Conservation (phyloP, 2,797 vertebrate genomes). For the Loriculus beryllinus region DNA sequence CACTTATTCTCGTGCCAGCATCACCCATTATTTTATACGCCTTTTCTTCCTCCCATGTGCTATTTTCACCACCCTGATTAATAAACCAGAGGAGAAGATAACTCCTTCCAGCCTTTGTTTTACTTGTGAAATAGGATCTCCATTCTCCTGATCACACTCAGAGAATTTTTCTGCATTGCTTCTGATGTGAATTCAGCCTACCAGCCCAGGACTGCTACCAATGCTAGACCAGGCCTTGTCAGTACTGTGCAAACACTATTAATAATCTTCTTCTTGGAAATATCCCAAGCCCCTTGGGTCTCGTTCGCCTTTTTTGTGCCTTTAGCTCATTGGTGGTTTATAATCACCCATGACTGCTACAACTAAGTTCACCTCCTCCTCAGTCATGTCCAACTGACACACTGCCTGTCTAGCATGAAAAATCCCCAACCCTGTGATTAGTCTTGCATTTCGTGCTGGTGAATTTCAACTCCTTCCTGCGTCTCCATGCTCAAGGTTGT, state of each 20-base stretch:
- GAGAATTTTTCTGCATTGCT: neutral
- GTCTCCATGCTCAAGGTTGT: conserved; percentile 31
- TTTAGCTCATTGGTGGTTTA: conserved; percentile 32
- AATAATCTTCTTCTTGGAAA: conserved; percentile 41
- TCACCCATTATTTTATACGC: neutral
- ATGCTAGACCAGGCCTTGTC: neutral
- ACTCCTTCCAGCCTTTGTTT: neutral
- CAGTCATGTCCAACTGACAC: conserved; percentile 49
- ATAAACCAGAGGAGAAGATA: neutral
- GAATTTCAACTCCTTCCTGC: conserved; percentile 22
- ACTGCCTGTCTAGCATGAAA: conserved; percentile 35
- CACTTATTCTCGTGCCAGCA: neutral
- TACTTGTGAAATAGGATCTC: neutral
- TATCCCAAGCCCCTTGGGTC: neutral
- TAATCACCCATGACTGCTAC: conserved; percentile 42
- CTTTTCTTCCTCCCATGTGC: neutral
- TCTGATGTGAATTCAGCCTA: neutral
- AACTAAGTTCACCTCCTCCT: conserved; percentile 39
- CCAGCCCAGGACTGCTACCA: neutral
- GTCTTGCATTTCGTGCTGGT: conserved; percentile 53
- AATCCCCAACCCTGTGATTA: conserved; percentile 24
- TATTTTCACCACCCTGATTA: neutral
- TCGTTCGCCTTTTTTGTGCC: neutral
- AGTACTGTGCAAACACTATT: conserved; percentile 29
- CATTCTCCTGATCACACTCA: neutral